Base-by-base conservation (phyloP, 2,888 invertebrate species). In the Limnephilus lunatus region DNA sequence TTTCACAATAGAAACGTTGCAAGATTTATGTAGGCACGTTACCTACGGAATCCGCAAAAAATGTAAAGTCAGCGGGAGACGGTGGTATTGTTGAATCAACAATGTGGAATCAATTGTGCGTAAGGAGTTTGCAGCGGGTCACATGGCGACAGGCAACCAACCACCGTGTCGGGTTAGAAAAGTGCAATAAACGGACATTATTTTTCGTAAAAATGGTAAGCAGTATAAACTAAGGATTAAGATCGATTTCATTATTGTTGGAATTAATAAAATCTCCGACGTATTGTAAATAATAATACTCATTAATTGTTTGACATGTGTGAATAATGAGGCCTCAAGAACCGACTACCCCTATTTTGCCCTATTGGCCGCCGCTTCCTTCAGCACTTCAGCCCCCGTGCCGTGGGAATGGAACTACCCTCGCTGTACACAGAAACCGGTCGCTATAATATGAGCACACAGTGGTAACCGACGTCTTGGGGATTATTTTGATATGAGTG, bases 81-180 rank as follows among this genome's bases (percentile, higher is more conserved):
- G 90, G 85, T 87, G 91, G 83, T 83, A 91, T 92, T 92, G 90
- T 92, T 83, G 91, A 15, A 31, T 80, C 91, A 39, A 92, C 91
- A 92, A 92, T 90, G 91, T 86, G 82, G 25, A 68, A 86, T 91
- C 92, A 92, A 92, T 92, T 92, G 92, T 92, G 92, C 92, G 92
- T 91, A 86, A 85, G 90, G 44, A 86, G 82, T 31, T 82, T 32
- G 14, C 82, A 68, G 68, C n/a, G 68, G 68, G 68, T n/a, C 68
- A 9, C 68, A 68, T n/a, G 68, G 68, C 68, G 25, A n/a, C 68
- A 9, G 68, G 68, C 68, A 9, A 68, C 68, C 68, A 9, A n/a
- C 9, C 9, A 68, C 68, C 25, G 25, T 19, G 68, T 68, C 68
- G 68, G 68, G 68, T 68, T 68, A 68, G 25, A 68, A 68, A 53